Conservation (phyloP, 2,113 vertebrate genomes). For the Taurulus bubalis region DNA sequence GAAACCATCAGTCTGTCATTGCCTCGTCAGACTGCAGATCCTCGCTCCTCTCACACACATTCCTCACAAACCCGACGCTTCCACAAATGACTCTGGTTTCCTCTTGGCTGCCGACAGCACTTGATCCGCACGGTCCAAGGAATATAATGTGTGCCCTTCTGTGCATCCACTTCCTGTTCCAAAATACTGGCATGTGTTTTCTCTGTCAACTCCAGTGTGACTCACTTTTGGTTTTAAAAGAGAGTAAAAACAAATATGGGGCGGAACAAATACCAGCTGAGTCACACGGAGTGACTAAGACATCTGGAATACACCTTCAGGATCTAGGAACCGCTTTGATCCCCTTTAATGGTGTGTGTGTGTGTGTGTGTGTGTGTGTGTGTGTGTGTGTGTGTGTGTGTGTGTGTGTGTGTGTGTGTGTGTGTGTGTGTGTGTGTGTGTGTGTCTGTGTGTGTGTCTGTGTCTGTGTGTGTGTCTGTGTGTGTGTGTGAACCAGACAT, state of each 20-base stretch:
- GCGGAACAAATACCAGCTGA: constrained; percentile 71
- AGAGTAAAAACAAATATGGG: constrained; percentile 63
- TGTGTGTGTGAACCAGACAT: not conserved
- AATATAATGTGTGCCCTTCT: constrained; percentile 50
- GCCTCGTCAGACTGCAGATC: constrained; percentile 25
- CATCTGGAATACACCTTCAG: constrained; percentile 75
- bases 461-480: constrained; percentile 32
- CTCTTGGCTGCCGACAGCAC: constrained; percentile 53
- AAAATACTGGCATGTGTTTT: constrained; percentile 73
- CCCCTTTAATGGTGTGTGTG: constrained; percentile 4
- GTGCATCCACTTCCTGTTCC: constrained; percentile 67
- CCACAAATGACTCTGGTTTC: constrained; percentile 68
- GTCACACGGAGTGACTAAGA: constrained; percentile 79
- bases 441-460: constrained; percentile 25
- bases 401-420: constrained; percentile 34
- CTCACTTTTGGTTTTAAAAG: constrained; percentile 59
- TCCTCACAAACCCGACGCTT: constrained; percentile 64
- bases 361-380: constrained; percentile 7
- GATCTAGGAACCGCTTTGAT: constrained; percentile 55
- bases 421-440: constrained; percentile 22
- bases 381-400: constrained; percentile 7
- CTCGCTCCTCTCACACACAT: constrained; percentile 50
- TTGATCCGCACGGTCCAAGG: constrained; percentile 37
- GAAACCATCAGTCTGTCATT: not conserved
- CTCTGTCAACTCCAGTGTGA: constrained; percentile 63